These are phyloP conservation scores for Amphimallon solstitiale DNA, from an alignment of 2,888 invertebrate species.

Conservation along the genomic window DNA sequence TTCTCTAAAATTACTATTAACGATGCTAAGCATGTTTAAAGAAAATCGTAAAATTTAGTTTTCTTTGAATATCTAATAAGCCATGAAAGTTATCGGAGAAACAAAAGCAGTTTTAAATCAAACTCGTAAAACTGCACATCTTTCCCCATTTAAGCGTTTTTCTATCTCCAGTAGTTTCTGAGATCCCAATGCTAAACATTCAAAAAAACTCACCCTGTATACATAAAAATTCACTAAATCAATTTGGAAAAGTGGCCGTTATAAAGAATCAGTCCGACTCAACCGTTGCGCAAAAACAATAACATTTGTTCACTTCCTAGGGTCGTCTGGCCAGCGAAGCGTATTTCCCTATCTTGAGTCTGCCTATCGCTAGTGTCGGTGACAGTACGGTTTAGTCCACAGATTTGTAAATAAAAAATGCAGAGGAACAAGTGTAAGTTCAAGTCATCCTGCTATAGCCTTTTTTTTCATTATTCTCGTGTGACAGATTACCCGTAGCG, in stretches of 20 bases:
- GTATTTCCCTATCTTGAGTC: slow-evolving; percentile 17
- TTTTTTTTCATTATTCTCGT: not conserved
- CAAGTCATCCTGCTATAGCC: not conserved
- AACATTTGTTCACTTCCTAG: slow-evolving; percentile 16
- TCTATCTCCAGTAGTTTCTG: no score
- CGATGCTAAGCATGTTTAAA: no score
- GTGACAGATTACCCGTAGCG: slow-evolving; percentile 20
- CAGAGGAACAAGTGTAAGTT: slow-evolving; percentile 26
- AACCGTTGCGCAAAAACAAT: slow-evolving; percentile 19
- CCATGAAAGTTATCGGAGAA: no score
- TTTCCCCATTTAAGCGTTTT: no score
- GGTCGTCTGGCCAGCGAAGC: slow-evolving; percentile 19
- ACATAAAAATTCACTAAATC: no score
- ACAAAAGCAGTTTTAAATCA: no score
- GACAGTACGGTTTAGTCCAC: not conserved
- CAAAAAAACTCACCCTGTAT: no score
- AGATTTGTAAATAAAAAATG: not conserved
- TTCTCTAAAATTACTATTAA: no score
- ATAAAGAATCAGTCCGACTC: not conserved
- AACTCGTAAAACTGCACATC: no score
- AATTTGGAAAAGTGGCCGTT: slow-evolving; percentile 20
- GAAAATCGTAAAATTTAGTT: no score
- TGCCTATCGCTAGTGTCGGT: slow-evolving; percentile 1
- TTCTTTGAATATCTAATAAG: no score
- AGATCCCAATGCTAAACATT: no score